Evolutionary conservation across 2,888 invertebrate genomes (phyloP).

Genomic region (Helleia helle): DNA sequence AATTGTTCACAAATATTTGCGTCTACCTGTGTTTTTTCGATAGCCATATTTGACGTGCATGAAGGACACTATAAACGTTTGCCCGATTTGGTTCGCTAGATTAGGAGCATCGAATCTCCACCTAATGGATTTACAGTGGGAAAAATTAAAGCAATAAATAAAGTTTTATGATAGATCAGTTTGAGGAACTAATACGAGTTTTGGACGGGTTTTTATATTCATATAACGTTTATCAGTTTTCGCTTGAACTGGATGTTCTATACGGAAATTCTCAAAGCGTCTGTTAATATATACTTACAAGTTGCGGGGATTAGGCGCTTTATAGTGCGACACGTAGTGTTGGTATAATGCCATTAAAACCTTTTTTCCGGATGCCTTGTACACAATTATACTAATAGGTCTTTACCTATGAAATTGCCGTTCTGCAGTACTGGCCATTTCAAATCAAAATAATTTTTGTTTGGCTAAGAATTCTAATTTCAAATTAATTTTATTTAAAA

Average conservation of each 20-base stretch:
- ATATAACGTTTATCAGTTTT: background rate
- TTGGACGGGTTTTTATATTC: background rate
- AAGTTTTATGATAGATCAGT: slow-evolving; percentile 8
- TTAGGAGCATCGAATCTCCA: slow-evolving; percentile 30
- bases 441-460: no score
- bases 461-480: no score
- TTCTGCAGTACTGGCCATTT: no score
- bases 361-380: no score
- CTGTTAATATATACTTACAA: no score
- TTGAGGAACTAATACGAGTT: background rate
- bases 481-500: no score
- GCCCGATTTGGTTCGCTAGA: slow-evolving; percentile 48
- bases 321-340: no score
- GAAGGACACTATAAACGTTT: slow-evolving; percentile 52
- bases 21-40: slow-evolving; percentile 65
- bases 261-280: no score
- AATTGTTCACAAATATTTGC: slow-evolving; percentile 73
- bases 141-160: slow-evolving; percentile 18
- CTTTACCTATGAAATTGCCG: no score
- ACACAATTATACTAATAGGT: no score
- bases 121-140: slow-evolving; percentile 25
- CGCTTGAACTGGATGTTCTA: slow-evolving; percentile 10
- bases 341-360: no score
- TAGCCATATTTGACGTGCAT: slow-evolving; percentile 58
- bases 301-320: no score